phyloP scores from a whole-genome alignment of 2,113 vertebrate genomes.

The Columba livia region DNA sequence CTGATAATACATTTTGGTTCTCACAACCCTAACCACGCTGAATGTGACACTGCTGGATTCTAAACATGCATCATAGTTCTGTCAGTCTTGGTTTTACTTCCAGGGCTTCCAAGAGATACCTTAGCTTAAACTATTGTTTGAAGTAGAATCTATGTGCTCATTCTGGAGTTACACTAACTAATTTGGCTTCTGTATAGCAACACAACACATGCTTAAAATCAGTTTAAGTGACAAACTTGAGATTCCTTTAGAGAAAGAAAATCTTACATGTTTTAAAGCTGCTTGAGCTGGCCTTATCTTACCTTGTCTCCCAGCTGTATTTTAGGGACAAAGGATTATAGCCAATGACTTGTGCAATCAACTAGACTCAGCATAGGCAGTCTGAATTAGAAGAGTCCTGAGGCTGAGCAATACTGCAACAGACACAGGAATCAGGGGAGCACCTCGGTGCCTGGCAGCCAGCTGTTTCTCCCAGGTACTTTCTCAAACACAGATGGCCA shows the following conservation, averaged over 20 bases:
- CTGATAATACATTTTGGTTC: background rate
- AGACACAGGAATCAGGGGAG: background rate
- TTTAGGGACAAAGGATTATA: background rate
- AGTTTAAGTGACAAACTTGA: background rate
- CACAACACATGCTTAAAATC: background rate
- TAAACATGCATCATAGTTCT: background rate
- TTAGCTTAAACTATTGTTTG: background rate
- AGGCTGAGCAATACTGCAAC: background rate
- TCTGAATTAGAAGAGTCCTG: background rate
- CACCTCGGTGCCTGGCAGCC: background rate
- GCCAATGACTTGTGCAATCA: background rate
- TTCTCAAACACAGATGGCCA: background rate
- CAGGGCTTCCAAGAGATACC: background rate
- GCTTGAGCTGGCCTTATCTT: background rate
- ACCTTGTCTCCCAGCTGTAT: background rate
- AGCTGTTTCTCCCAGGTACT: background rate
- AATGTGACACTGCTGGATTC: background rate
- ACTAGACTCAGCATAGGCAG: background rate
- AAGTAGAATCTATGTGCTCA: background rate
- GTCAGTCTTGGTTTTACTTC: background rate
- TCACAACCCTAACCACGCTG: background rate
- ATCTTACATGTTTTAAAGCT: background rate
- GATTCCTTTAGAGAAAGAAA: background rate
- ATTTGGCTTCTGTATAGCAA: background rate
- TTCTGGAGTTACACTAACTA: background rate